phyloP scores from a whole-genome alignment of 2,113 vertebrate species.

The Sceloporus undulatus region DNA sequence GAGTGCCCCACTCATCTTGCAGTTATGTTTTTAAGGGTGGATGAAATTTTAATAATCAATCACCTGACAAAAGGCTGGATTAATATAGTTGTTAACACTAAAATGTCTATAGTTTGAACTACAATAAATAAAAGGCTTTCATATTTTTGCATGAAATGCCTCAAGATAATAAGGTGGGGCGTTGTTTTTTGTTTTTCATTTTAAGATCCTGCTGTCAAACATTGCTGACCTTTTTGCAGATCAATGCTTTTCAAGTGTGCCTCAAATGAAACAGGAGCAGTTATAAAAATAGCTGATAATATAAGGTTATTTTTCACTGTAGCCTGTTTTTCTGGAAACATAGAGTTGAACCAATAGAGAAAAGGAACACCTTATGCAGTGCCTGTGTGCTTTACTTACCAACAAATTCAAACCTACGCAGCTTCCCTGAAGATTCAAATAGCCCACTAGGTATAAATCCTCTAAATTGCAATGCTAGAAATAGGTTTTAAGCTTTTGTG shows the following conservation, averaged over 20 bases:
- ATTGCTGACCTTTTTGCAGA: constrained; percentile 6
- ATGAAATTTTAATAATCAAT: not conserved
- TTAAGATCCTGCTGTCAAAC: constrained; percentile 18
- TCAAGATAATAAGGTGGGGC: not conserved
- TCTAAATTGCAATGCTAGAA: constrained; percentile 5
- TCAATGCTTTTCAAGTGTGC: not conserved
- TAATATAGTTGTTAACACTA: not conserved
- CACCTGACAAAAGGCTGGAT: not conserved
- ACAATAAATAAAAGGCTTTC: not conserved
- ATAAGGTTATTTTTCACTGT: not conserved
- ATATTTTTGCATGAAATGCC: constrained; percentile 9
- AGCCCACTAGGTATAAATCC: not conserved
- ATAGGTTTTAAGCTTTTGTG: not conserved
- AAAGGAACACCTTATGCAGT: not conserved
- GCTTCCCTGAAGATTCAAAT: not conserved
- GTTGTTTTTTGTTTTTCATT: not conserved
- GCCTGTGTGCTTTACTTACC: not conserved
- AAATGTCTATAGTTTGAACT: not conserved
- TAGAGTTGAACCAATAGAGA: not conserved
- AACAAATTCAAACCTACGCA: not conserved
- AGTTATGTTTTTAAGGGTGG: not conserved
- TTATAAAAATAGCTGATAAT: constrained; percentile 20
- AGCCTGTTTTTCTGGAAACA: not conserved
- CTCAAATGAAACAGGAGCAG: not conserved
- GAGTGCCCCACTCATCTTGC: not conserved